Conservation (phyloP, 1,140 invertebrate genomes). For the Hesperophylax magnus region DNA sequence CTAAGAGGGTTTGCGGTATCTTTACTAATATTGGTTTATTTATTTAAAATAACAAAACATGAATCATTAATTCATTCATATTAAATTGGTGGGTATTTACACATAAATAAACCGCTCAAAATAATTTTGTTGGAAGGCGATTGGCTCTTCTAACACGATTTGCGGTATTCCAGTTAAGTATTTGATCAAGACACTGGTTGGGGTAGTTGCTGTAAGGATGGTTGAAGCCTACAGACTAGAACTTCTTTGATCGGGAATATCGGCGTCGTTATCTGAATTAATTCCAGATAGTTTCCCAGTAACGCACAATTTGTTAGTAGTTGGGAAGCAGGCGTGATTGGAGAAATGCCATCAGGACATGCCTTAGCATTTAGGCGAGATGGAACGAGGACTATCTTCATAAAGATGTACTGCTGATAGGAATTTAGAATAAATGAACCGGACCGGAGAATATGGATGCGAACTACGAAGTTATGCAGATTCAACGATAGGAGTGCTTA, state of each 20-base stretch:
- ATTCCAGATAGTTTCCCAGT: slow-evolving; percentile 31
- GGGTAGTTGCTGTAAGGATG: not conserved
- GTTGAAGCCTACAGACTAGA: slow-evolving; percentile 11
- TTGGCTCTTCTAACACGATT: not conserved
- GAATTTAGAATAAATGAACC: no score
- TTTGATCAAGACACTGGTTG: not conserved
- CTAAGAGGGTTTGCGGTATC: no score
- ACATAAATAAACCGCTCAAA: no score
- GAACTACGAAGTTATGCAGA: no score
- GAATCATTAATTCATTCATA: no score
- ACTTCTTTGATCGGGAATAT: slow-evolving; percentile 19
- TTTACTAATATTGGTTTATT: no score
- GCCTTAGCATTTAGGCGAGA: not conserved
- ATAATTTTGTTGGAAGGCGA: no score
- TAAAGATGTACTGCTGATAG: no score
- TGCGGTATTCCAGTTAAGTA: not conserved
- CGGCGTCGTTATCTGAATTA: slow-evolving; percentile 36
- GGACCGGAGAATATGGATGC: no score
- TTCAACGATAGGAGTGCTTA: no score
- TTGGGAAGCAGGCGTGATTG: slow-evolving; percentile 7
- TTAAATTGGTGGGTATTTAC: no score
- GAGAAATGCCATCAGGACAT: slow-evolving; percentile 12
- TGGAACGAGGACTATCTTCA: not conserved
- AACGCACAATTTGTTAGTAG: slow-evolving; percentile 26
- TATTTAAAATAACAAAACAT: no score